Percentiles rank a stretch among this genome's conserved stretches.
Evolutionary conservation across 1,140 invertebrate genomes (phyloP).

Genomic region (Leptinotarsa undecemlineata): DNA sequence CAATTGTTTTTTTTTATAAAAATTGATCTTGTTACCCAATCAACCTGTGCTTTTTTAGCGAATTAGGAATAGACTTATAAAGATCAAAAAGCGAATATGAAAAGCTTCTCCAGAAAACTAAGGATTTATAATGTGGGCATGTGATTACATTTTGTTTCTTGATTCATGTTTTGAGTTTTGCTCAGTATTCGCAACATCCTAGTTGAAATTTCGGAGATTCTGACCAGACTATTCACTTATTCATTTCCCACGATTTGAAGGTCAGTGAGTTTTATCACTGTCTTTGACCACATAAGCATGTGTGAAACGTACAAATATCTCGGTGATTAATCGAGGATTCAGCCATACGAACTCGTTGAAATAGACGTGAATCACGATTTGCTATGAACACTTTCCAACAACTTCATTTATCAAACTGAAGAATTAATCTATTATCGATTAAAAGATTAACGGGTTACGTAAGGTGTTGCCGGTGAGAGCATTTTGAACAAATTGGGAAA

Average conservation of each 20-base stretch:
- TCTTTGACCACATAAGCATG: conserved; percentile 1
- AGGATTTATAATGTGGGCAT: too few relatives aligned
- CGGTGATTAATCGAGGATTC: conserved; percentile 9
- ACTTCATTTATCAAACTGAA: conserved; percentile 14
- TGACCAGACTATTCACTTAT: background rate
- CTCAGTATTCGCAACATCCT: too few relatives aligned
- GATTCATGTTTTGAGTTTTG: background rate
- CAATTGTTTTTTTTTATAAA: too few relatives aligned
- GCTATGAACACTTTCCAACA: background rate
- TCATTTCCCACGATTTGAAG: conserved; percentile 12
- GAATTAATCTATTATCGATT: background rate
- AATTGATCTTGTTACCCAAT: too few relatives aligned
- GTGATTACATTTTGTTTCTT: too few relatives aligned
- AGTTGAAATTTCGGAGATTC: background rate
- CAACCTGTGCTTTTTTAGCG: too few relatives aligned
- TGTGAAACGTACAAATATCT: conserved; percentile 16
- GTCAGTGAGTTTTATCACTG: conserved; percentile 5
- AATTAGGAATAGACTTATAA: too few relatives aligned
- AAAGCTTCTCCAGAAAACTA: too few relatives aligned
- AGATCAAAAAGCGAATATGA: too few relatives aligned
- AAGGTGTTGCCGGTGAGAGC: background rate
- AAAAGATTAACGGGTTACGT: background rate
- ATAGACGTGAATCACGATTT: conserved; percentile 16
- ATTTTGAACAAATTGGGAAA: background rate
- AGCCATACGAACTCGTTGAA: background rate